Percentiles rank a stretch among this genome's conserved stretches.
Conservation (phyloP, 2,797 vertebrate genomes). For the Alouatta caraya region DNA sequence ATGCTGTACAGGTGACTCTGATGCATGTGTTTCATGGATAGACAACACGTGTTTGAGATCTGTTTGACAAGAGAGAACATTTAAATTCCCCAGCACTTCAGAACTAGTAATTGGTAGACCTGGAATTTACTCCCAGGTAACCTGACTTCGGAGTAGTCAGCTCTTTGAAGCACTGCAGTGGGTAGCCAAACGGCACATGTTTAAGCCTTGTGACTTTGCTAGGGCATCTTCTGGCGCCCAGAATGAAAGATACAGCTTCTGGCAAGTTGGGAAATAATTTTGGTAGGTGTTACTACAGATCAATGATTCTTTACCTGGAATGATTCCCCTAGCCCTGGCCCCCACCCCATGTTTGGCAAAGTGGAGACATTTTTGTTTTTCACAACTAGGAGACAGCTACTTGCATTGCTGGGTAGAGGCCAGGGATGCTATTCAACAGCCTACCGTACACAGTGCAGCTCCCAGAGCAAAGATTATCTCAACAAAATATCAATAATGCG, state of each 20-base stretch:
- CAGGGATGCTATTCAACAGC: background rate
- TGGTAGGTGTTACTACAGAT: background rate
- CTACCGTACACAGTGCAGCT: background rate
- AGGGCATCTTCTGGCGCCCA: background rate
- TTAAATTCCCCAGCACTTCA: background rate
- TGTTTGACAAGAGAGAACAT: background rate
- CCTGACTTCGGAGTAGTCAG: background rate
- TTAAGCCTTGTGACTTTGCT: background rate
- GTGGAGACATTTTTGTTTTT: background rate
- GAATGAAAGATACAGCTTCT: background rate
- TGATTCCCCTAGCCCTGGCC: background rate
- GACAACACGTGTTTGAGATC: background rate
- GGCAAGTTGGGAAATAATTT: background rate
- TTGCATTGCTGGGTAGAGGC: background rate
- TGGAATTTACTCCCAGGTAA: background rate
- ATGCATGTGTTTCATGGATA: background rate
- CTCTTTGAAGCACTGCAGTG: background rate
- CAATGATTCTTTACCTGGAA: background rate
- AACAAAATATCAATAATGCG: background rate
- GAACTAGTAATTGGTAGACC: background rate
- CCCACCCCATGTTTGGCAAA: background rate
- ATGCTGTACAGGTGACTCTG: background rate
- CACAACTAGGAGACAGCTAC: background rate
- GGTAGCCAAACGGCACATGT: background rate
- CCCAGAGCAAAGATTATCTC: background rate